Evolutionary conservation across 2,113 vertebrate genomes (phyloP).

Genomic region (Sardina pilchardus): DNA sequence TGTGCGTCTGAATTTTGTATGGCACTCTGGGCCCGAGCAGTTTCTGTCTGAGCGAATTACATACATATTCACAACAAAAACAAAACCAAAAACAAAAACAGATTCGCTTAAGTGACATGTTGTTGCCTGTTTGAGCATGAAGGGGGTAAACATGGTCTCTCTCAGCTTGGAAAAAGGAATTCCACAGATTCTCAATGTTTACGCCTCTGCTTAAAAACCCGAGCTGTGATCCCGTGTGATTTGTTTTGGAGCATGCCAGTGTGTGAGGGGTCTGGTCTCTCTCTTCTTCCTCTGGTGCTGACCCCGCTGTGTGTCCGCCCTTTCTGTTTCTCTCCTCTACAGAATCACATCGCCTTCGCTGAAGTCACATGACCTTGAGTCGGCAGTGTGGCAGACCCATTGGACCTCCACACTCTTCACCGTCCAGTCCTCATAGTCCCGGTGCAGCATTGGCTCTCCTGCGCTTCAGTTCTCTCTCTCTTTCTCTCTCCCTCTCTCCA

Average conservation of each 20-base stretch:
- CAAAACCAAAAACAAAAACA: neutral
- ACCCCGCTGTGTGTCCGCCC: neutral
- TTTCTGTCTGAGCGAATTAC: conserved; percentile 8
- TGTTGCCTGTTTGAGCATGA: conserved; percentile 41
- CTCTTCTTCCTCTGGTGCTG: neutral
- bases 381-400: conserved; percentile 82
- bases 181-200: neutral
- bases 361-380: conserved; percentile 99
- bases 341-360: conserved; percentile 98
- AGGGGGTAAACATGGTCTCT: conserved; percentile 24
- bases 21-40: neutral
- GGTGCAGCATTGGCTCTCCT: conserved; percentile 63
- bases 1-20: neutral
- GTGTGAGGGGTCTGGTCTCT: neutral
- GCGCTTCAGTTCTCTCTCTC: neutral
- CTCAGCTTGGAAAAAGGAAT: neutral
- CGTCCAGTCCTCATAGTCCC: conserved; percentile 77
- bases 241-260: neutral
- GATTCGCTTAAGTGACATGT: conserved; percentile 28
- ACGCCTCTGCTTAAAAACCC: neutral
- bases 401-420: conserved; percentile 95
- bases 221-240: neutral
- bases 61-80: neutral
- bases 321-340: conserved; percentile 23
- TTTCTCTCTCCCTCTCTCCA: conserved; percentile 18